Evolutionary conservation across 1,140 invertebrate genomes (phyloP).

Genomic region (Trissolcus basalis): DNA sequence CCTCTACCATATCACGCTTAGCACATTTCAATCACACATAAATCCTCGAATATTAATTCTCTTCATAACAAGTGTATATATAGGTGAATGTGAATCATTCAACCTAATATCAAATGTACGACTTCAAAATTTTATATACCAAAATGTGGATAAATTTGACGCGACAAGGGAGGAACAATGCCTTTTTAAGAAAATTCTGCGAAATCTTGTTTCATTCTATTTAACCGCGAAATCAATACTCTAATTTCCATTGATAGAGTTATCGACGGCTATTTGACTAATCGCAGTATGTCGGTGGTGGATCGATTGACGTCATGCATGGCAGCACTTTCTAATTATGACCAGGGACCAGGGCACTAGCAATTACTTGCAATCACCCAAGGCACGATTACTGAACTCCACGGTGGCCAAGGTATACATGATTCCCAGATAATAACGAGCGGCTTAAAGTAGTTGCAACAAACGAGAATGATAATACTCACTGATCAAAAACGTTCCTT

Average conservation of each 20-base stretch:
- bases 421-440: conserved; percentile 52
- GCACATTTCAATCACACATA: conserved; percentile 14
- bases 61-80: too few relatives aligned
- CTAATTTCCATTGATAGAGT: conserved; percentile 63
- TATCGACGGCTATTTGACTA: conserved; percentile 67
- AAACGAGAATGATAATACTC: conserved; percentile 37
- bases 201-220: conserved; percentile 36
- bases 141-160: too few relatives aligned
- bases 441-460: conserved; percentile 48
- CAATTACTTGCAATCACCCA: conserved; percentile 67
- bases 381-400: conserved; percentile 58
- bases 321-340: conserved; percentile 69
- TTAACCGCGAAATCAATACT: conserved; percentile 36
- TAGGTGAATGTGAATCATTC: too few relatives aligned
- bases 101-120: too few relatives aligned
- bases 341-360: conserved; percentile 61
- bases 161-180: neutral
- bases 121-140: too few relatives aligned
- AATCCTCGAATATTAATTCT: neutral
- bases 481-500: conserved; percentile 19
- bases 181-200: neutral
- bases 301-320: conserved; percentile 69
- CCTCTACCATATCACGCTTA: conserved; percentile 25
- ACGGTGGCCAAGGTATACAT: conserved; percentile 50
- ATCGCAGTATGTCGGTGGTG: conserved; percentile 59